phyloP scores from a whole-genome alignment of 64 coral and sea anemone genomes.

The Anthopleura sola region DNA sequence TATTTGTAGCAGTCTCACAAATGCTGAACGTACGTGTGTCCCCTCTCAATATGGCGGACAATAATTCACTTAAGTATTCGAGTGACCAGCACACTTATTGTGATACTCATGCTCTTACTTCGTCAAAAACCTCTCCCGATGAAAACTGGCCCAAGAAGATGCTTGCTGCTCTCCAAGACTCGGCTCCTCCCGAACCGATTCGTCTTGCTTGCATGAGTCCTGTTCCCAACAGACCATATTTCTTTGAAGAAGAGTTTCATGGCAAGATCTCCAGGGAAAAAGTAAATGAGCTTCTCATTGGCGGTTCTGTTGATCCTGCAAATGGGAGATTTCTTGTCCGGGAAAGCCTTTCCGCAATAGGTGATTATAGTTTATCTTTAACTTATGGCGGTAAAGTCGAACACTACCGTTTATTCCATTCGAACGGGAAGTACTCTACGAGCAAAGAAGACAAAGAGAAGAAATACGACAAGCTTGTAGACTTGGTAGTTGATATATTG shows the following conservation, averaged over 20 bases:
- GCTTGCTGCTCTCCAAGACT: conserved; percentile 77
- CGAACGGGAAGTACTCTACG: conserved; percentile 68
- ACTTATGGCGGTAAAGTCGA: conserved; percentile 78
- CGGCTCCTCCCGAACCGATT: conserved; percentile 93
- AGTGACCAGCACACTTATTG: conserved; percentile 21
- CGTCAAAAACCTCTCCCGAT: neutral
- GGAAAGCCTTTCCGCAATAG: conserved; percentile 81
- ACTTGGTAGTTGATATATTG: conserved; percentile 88
- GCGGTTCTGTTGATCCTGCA: conserved; percentile 41
- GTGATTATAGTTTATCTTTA: conserved; percentile 91
- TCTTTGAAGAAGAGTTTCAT: conserved; percentile 96
- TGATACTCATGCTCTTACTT: neutral
- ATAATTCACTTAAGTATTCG: conserved; percentile 13
- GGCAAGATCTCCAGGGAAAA: conserved; percentile 84
- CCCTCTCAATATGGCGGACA: conserved; percentile 32
- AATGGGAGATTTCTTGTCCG: conserved; percentile 93
- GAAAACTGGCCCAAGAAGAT: conserved; percentile 79
- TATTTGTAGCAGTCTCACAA: neutral
- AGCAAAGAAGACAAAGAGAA: conserved; percentile 51
- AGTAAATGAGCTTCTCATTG: conserved; percentile 76
- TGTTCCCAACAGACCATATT: conserved; percentile 68
- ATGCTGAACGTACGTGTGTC: conserved; percentile 24
- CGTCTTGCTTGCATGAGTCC: conserved; percentile 90
- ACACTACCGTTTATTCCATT: conserved; percentile 88
- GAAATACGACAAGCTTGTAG: conserved; percentile 64